Evolutionary conservation across 2,888 invertebrate genomes (phyloP), one percentile per base, ranked within the genome.

Genomic region (Agrotis segetum): DNA sequence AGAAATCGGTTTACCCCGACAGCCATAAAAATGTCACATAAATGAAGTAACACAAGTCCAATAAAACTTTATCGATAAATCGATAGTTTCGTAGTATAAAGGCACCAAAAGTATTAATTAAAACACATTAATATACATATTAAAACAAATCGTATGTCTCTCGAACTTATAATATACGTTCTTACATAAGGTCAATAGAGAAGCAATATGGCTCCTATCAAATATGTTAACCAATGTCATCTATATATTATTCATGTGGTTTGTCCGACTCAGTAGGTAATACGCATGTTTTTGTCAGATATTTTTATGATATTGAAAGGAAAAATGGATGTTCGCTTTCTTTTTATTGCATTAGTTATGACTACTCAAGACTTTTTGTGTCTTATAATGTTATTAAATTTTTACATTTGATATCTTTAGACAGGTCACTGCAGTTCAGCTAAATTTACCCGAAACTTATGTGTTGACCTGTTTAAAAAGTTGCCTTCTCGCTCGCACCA

Each of bases 51-150:
- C 72, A 47, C 6, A 60, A 60, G 46, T 11, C 24, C 56, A 71
- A 65, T 71, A 71, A 65, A 65, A 67, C 34, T 29, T 11, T 63
- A 74, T 73, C 49, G 14, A 6, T 60, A 24, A 40, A 65, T 66
- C 73, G 53, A 79, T 82, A 82, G 69, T 55, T 71, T 71, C 29
- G n/a, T 29, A 19, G 56, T 61, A 56, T 65, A 69, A 62, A 40
- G 47, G 34, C 44, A 21, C 21, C 52, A 4, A 68, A 40, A 67
- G 17, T 63, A 78, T 79, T 85, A 84, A 85, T 84, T 85, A 78
- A 83, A 72, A 67, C 67, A 62, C 74, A 81, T 84, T 85, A 84
- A 81, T 79, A 84, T 60, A 75, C 79, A 74, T 59, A 77, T 83
- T 75, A 77, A 67, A 14, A 58, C 52, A 65, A 67, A 55, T 55